Conservation (phyloP, 2,888 invertebrate species). For the Hypercompe scribonia region DNA sequence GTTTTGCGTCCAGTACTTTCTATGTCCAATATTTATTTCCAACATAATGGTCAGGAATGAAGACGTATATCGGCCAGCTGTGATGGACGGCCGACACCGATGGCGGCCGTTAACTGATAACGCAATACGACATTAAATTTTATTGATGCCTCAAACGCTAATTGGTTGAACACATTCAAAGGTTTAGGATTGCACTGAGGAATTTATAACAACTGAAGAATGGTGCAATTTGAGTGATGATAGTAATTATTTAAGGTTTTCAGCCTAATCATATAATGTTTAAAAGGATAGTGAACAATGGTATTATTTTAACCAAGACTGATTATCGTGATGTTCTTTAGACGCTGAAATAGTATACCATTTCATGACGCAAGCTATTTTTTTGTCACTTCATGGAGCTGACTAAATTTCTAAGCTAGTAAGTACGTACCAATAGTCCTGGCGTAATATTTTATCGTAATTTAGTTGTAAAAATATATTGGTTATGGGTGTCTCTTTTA, state of each 20-base stretch:
- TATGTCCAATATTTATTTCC: conserved; percentile 57
- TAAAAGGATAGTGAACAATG: neutral
- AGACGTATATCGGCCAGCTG: conserved; percentile 35
- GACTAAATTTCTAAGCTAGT: neutral
- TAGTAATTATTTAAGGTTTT: neutral
- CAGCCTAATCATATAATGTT: neutral
- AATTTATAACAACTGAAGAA: neutral
- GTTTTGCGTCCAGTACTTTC: conserved; percentile 34
- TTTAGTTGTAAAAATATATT: neutral
- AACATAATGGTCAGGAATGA: conserved; percentile 53
- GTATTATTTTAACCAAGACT: neutral
- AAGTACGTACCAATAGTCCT: neutral
- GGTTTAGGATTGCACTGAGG: conserved; percentile 2
- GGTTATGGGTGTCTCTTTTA: neutral
- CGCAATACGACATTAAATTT: conserved; percentile 30
- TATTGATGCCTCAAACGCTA: conserved; percentile 33
- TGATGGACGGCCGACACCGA: conserved; percentile 20
- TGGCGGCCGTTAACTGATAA: conserved; percentile 16
- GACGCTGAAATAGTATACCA: neutral
- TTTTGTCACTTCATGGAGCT: neutral
- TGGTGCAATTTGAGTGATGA: neutral
- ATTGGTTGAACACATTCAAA: conserved; percentile 35
- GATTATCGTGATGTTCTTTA: neutral
- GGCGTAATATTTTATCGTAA: neutral
- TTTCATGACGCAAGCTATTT: neutral